A percentile compares a stretch with the other conserved stretches of the same genome.
Evolutionary conservation across 1,140 invertebrate genomes (phyloP).

Genomic region (Trichonephila clavata): DNA sequence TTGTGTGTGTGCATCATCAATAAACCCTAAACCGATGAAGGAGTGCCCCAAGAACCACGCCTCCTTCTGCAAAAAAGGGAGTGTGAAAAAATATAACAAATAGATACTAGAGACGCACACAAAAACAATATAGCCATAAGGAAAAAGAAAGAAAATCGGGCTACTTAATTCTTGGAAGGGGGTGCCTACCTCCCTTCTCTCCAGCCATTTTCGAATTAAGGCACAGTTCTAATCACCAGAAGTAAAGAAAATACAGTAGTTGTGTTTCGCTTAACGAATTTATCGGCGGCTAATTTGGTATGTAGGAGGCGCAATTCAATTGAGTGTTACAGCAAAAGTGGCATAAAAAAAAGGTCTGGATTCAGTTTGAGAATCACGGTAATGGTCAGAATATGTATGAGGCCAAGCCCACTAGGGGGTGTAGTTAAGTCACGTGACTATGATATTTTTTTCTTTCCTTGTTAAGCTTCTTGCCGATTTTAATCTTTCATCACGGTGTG

Average conservation of each 20-base stretch:
- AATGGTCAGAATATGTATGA: slow-evolving; percentile 63
- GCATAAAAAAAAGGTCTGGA: slow-evolving; percentile 2
- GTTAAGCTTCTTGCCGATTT: not conserved
- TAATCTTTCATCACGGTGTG: slow-evolving; percentile 26
- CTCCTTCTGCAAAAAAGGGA: not conserved
- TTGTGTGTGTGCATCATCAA: slow-evolving; percentile 34
- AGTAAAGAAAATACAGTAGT: slow-evolving; percentile 58
- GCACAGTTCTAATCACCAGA: not conserved
- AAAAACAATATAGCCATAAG: slow-evolving; percentile 8
- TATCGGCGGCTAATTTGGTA: slow-evolving; percentile 57
- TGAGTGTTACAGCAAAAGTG: not conserved
- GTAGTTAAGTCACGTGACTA: slow-evolving; percentile 13
- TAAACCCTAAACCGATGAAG: slow-evolving; percentile 53
- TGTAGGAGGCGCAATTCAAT: slow-evolving; percentile 35
- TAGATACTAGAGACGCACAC: not conserved
- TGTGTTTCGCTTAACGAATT: slow-evolving; percentile 53
- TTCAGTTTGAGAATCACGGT: slow-evolving; percentile 44
- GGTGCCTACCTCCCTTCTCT: not conserved
- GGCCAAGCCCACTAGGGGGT: slow-evolving; percentile 55
- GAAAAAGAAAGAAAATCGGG: slow-evolving; percentile 15
- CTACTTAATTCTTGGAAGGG: slow-evolving; percentile 54
- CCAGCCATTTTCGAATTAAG: slow-evolving; percentile 55
- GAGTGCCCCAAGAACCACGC: slow-evolving; percentile 50
- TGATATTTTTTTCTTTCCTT: not conserved
- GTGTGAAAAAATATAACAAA: slow-evolving; percentile 7